A percentile compares a stretch with the other conserved stretches of the same genome.
Conservation (phyloP, 2,797 vertebrate species). For the Coregonus suidteri region DNA sequence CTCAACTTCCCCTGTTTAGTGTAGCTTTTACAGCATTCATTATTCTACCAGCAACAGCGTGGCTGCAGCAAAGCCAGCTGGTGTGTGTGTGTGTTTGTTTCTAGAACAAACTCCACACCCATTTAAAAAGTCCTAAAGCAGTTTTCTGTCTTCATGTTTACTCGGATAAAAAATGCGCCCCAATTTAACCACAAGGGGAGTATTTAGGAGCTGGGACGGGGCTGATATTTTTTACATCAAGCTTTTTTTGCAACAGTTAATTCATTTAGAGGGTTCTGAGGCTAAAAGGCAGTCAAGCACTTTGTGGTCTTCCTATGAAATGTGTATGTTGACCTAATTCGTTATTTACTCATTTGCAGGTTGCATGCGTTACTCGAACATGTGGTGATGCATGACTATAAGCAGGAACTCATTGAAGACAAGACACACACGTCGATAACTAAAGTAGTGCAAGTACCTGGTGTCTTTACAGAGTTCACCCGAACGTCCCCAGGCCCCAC, state of each 20-base stretch:
- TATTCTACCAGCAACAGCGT: neutral
- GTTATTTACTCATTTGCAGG: neutral
- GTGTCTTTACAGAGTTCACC: neutral
- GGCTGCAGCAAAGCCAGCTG: neutral
- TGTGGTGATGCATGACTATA: neutral
- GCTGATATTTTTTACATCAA: neutral
- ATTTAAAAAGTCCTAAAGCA: slow-evolving; percentile 1
- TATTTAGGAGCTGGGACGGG: neutral
- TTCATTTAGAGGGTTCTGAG: neutral
- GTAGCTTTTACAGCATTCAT: neutral
- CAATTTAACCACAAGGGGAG: neutral
- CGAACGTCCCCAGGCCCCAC: neutral
- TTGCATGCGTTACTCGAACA: neutral
- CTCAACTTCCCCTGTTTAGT: neutral
- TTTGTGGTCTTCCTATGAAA: neutral
- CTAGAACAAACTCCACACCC: neutral
- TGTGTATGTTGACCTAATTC: neutral
- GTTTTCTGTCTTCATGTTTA: neutral
- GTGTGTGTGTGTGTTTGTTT: neutral
- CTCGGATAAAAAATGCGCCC: neutral
- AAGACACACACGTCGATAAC: neutral
- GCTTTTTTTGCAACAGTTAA: neutral
- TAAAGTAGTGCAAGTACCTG: neutral
- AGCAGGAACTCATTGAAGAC: neutral
- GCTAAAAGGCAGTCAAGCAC: too few species aligned